A percentile compares a stretch with the other conserved stretches of the same genome.
Conservation (phyloP, 2,113 vertebrate genomes). For the Xenopus borealis region DNA sequence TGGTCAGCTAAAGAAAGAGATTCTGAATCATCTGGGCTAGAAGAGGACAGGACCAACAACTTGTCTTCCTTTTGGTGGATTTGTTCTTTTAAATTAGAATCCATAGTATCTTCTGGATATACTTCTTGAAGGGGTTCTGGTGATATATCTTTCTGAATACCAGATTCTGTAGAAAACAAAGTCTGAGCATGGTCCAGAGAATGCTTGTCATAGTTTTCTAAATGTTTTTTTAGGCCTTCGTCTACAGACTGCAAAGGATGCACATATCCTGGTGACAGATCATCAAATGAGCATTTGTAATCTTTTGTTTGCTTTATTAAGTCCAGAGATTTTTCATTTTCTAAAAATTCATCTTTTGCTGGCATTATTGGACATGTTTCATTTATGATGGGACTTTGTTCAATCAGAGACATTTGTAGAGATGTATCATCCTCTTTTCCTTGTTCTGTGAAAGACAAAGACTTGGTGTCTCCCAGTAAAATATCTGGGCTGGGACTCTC, state of each 20-base stretch:
- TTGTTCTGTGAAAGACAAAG: conserved; percentile 46
- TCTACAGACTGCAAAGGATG: conserved; percentile 14
- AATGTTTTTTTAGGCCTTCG: conserved; percentile 21
- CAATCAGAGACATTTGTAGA: conserved; percentile 33
- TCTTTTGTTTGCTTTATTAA: conserved; percentile 41
- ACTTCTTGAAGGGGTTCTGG: conserved; percentile 41
- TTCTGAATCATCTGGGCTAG: conserved; percentile 52
- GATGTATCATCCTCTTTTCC: conserved; percentile 41
- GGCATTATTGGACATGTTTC: conserved; percentile 53
- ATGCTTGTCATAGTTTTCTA: background rate
- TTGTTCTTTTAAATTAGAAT: conserved; percentile 48
- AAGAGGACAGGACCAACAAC: conserved; percentile 43
- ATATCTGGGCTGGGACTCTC: conserved; percentile 45
- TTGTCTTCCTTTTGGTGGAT: conserved; percentile 29
- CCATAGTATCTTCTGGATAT: conserved; percentile 17
- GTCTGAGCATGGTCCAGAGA: conserved; percentile 1
- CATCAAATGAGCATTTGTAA: conserved; percentile 29
- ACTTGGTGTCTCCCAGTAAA: conserved; percentile 61
- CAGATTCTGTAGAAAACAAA: conserved; percentile 2
- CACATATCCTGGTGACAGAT: conserved; percentile 15
- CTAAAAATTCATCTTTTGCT: conserved; percentile 45
- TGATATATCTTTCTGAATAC: conserved; percentile 36
- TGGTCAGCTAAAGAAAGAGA: conserved; percentile 53
- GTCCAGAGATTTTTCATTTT: conserved; percentile 44
- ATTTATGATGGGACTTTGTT: conserved; percentile 49